Percentiles rank a stretch among this genome's conserved stretches.
These are phyloP conservation scores for Lophochroa leadbeateri DNA, from an alignment of 2,113 vertebrate genomes.

Conservation along the genomic window DNA sequence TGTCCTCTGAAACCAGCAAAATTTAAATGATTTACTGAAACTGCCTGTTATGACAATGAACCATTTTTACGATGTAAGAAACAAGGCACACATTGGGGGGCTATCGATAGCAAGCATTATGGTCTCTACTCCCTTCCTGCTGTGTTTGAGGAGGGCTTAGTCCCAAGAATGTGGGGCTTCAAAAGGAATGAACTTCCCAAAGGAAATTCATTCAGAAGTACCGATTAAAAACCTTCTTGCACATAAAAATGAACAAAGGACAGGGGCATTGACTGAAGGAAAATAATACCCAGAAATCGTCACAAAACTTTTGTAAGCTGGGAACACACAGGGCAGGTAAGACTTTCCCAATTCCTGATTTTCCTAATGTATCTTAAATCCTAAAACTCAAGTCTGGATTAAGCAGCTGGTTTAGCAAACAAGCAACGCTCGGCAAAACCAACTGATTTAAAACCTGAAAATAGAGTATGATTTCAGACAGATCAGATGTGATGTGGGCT, in stretches of 20 bases:
- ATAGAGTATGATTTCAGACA: background rate
- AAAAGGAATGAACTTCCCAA: background rate
- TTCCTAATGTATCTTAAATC: background rate
- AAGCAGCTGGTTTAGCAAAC: background rate
- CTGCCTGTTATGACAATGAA: background rate
- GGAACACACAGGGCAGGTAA: background rate
- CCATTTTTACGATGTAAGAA: background rate
- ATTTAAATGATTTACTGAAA: background rate
- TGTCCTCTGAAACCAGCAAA: background rate
- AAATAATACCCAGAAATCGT: background rate
- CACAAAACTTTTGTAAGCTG: rapidly evolving
- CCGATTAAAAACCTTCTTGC: background rate
- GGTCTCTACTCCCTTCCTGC: background rate
- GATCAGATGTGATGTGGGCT: background rate
- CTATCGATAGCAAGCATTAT: background rate
- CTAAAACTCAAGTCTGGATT: background rate
- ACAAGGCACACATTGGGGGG: background rate
- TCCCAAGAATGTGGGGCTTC: background rate
- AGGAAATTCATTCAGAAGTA: background rate
- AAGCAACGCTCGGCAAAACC: background rate
- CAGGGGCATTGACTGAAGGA: background rate
- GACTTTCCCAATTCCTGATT: background rate
- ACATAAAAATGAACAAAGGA: background rate
- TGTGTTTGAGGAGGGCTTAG: background rate
- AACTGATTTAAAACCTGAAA: background rate